A percentile compares a stretch with the other conserved stretches of the same genome.
phyloP scores from a whole-genome alignment of 2,797 vertebrate species.

The Danio kyathit region DNA sequence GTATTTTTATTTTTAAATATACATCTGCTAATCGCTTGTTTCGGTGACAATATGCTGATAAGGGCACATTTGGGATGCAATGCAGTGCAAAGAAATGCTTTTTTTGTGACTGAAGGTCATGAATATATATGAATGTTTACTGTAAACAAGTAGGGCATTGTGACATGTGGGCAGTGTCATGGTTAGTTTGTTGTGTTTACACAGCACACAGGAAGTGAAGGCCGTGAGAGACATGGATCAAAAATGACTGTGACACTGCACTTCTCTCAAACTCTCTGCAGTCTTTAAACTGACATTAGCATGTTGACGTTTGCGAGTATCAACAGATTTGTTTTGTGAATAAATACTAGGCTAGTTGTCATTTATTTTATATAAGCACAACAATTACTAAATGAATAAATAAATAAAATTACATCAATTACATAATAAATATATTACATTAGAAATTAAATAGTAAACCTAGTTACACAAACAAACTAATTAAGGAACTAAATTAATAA shows the following conservation, averaged over 20 bases:
- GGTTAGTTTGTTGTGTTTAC: slow-evolving; percentile 83
- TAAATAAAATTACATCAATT: neutral
- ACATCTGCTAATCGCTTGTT: slow-evolving; percentile 3
- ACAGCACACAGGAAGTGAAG: slow-evolving; percentile 77
- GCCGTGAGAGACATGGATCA: slow-evolving; percentile 68
- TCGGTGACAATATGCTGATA: slow-evolving; percentile 5
- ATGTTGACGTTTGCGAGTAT: neutral
- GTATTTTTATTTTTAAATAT: too few species aligned
- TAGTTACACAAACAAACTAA: neutral
- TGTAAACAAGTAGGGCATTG: slow-evolving; percentile 74
- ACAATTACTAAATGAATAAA: neutral
- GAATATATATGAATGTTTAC: slow-evolving; percentile 74
- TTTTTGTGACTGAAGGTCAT: slow-evolving; percentile 75
- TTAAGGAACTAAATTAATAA: too few species aligned
- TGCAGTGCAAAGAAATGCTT: slow-evolving; percentile 23
- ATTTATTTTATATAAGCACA: neutral
- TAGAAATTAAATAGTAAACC: neutral
- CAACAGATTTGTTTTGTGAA: neutral
- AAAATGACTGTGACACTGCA: slow-evolving; percentile 16
- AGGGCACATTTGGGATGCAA: neutral
- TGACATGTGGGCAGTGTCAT: slow-evolving; percentile 70
- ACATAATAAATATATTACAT: too few species aligned
- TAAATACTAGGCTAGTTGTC: neutral
- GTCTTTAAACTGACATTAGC: neutral
- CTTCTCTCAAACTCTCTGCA: neutral